Base-by-base conservation (phyloP, 1,140 invertebrate species). In the Coelopa frigida region DNA sequence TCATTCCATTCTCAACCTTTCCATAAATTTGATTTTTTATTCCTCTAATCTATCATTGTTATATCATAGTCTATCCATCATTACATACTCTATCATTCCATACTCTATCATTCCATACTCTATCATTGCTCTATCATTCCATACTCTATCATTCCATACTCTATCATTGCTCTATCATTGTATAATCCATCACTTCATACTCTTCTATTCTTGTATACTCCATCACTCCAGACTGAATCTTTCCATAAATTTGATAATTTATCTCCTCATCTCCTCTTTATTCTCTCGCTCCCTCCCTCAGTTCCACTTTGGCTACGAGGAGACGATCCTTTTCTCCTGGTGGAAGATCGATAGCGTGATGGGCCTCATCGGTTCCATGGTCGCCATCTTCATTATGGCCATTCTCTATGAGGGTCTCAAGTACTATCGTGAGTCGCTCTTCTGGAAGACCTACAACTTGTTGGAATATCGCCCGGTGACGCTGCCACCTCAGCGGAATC, bases 371-470 rank as follows among this genome's bases (percentile, higher is more conserved):
- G 87, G 83, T 1, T 91, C 90, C 0, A 84, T 89, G 68, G 76
- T 94, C 33, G 87, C 82, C 22, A 87, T 94, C 29, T 85, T 94
- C 59, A 74, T 94, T 31, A 79, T 93, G 67, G 87, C 84, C 0
- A 75, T 88, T 8, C 72, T 94, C 14, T 95, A 94, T 64, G 92
- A 95, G 72, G 89, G 88, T 12, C 75, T 95, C 0, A 95, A 95
- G 70, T 92, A 89, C 72, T 92, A 88, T 59, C 80, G 86, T 50
- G 86, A 89, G 71, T 84, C 84, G 71, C 70, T 89, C 21, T 82
- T 88, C 60, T 89, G 86, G 85, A 85, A 82, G 71, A 84, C 84
- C 0, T 87, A 87, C 60, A 85, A 83, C 59, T 70, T 78, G 38
- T 53, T 79, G 45, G 73, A 81, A 59, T 77, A 85, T 48, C 72